A percentile compares a stretch with the other conserved stretches of the same genome.
phyloP scores from a whole-genome alignment of 2,888 invertebrate genomes.

The Prosapia bicincta region DNA sequence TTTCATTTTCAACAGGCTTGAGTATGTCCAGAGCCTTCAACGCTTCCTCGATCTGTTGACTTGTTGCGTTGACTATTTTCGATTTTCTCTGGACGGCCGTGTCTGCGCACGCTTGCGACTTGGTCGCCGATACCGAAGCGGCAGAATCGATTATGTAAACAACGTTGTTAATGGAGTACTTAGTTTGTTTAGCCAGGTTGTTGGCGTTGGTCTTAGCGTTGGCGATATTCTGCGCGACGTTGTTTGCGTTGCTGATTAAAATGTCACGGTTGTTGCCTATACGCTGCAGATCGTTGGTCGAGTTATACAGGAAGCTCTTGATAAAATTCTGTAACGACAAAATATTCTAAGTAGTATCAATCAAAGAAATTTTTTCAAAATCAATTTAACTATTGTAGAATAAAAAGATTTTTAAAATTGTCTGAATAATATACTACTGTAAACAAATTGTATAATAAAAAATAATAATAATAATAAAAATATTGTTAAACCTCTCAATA shows the following conservation, averaged over 20 bases:
- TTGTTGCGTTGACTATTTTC: background rate
- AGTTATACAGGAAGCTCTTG: background rate
- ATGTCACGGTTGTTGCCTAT: background rate
- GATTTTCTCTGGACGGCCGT: background rate
- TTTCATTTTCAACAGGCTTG: background rate
- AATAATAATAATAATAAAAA: too few species aligned
- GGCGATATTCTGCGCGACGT: background rate
- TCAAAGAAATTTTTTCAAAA: too few species aligned
- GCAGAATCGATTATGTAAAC: background rate
- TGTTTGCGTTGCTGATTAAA: background rate
- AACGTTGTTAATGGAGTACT: background rate
- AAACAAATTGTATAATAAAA: too few species aligned
- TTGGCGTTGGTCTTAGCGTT: background rate
- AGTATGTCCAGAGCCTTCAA: background rate
- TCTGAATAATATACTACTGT: too few species aligned
- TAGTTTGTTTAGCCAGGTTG: background rate
- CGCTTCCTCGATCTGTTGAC: too few species aligned
- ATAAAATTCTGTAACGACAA: background rate
- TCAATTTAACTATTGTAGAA: too few species aligned
- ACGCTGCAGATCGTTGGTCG: background rate
- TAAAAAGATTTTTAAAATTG: too few species aligned
- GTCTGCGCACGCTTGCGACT: background rate
- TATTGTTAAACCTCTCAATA: too few species aligned
- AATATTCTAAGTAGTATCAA: too few species aligned
- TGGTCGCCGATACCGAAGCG: background rate